Conservation (phyloP, 2,888 invertebrate species). For the Campaea margaritaria region DNA sequence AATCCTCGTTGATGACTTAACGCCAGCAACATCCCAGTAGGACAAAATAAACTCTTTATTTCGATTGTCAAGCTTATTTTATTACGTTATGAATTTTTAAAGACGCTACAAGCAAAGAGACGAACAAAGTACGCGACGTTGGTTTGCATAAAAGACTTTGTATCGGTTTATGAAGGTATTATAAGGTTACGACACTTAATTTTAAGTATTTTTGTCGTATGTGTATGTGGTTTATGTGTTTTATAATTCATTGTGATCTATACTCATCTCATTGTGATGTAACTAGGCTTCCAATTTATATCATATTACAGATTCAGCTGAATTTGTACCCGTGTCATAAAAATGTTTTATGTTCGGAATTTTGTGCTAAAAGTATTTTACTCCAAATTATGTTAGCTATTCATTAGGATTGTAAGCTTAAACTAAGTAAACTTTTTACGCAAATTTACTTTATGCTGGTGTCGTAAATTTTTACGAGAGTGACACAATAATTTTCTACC, state of each 20-base stretch:
- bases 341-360: not conserved
- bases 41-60: slow-evolving; percentile 46
- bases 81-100: slow-evolving; percentile 39
- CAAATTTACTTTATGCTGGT: slow-evolving; percentile 16
- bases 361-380: not conserved
- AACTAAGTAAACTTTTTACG: slow-evolving; percentile 11
- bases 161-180: slow-evolving; percentile 1
- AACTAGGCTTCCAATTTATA: too few species aligned
- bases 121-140: slow-evolving; percentile 1
- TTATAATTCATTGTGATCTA: too few species aligned
- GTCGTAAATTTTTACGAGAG: slow-evolving; percentile 24
- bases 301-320: too few species aligned
- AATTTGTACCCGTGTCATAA: not conserved
- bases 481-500: slow-evolving; percentile 30
- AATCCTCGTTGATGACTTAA: slow-evolving; percentile 51
- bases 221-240: too few species aligned
- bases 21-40: slow-evolving; percentile 38
- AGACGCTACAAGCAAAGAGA: slow-evolving; percentile 22
- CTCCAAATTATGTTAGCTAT: slow-evolving; percentile 5
- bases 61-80: slow-evolving; percentile 48
- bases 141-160: slow-evolving; percentile 15
- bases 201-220: too few species aligned
- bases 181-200: not conserved
- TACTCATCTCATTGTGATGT: too few species aligned
- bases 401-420: slow-evolving; percentile 16